Evolutionary conservation across 2,888 invertebrate genomes (phyloP).

Genomic region (Mimachlamys varia): DNA sequence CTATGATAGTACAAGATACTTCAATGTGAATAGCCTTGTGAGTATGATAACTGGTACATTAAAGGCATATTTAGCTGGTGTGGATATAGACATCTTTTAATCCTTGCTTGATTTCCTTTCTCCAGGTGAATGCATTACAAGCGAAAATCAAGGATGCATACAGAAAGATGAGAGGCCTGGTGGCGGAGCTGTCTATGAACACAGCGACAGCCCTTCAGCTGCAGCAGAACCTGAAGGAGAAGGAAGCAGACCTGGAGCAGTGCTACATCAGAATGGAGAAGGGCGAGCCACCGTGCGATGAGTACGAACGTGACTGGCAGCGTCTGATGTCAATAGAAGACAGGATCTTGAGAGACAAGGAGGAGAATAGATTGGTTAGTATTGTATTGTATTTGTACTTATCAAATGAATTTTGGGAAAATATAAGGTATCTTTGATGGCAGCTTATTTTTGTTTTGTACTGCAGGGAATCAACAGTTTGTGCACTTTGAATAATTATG

Average conservation of each 20-base stretch:
- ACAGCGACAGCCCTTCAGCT: slow-evolving; percentile 79
- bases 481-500: no score
- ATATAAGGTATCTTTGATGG: neutral
- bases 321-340: slow-evolving; percentile 70
- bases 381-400: neutral
- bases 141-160: slow-evolving; percentile 78
- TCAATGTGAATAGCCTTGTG: no score
- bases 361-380: slow-evolving; percentile 72
- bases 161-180: slow-evolving; percentile 81
- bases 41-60: no score
- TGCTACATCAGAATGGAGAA: slow-evolving; percentile 80
- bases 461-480: no score
- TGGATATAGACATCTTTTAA: no score
- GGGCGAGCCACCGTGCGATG: slow-evolving; percentile 79
- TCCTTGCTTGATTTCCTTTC: neutral
- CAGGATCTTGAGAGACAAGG: slow-evolving; percentile 66
- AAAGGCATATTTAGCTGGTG: no score
- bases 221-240: slow-evolving; percentile 77
- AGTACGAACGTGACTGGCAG: slow-evolving; percentile 78
- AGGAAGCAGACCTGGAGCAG: slow-evolving; percentile 78
- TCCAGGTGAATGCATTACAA: slow-evolving; percentile 79
- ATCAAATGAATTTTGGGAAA: no score
- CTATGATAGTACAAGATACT: no score
- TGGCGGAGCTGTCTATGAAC: slow-evolving; percentile 81
- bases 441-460: neutral